These are phyloP conservation scores for Semibalanus balanoides DNA, from an alignment of 1,140 invertebrate species.

Conservation along the genomic window DNA sequence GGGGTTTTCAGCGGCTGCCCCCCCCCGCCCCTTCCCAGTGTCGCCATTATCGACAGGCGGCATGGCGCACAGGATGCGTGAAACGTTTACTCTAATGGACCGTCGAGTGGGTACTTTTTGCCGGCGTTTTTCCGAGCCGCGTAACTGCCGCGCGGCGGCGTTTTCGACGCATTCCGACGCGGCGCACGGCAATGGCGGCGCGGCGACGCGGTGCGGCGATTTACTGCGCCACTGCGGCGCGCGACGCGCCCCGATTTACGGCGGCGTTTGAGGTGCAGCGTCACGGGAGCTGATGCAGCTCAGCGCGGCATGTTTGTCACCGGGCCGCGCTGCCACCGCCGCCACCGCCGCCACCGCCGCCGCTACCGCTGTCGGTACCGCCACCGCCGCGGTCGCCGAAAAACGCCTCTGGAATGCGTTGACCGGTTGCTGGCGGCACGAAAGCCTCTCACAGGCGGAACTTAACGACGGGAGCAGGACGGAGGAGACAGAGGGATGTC, in stretches of 20 bases:
- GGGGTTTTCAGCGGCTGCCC: too few relatives aligned
- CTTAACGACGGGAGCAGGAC: too few relatives aligned
- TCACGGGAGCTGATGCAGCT: neutral
- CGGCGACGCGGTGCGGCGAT: neutral
- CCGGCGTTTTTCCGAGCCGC: neutral
- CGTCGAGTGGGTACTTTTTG: neutral
- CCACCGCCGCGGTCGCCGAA: too few relatives aligned
- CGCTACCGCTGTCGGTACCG: too few relatives aligned
- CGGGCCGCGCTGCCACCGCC: too few relatives aligned
- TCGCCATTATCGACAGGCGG: neutral
- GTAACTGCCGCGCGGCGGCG: neutral
- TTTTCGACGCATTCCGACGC: neutral
- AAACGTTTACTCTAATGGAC: constrained; percentile 2
- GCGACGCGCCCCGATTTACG: neutral
- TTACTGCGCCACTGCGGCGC: neutral
- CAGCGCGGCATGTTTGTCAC: neutral
- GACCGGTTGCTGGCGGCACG: too few relatives aligned
- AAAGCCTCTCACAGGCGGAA: too few relatives aligned
- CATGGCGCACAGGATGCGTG: neutral
- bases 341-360: too few relatives aligned
- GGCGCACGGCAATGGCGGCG: neutral
- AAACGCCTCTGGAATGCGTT: too few relatives aligned
- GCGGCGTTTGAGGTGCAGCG: neutral
- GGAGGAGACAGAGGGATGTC: too few relatives aligned
- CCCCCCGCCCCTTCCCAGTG: neutral